Evolutionary conservation across 2,888 invertebrate genomes (phyloP).

Genomic region (Tethea ocularis): DNA sequence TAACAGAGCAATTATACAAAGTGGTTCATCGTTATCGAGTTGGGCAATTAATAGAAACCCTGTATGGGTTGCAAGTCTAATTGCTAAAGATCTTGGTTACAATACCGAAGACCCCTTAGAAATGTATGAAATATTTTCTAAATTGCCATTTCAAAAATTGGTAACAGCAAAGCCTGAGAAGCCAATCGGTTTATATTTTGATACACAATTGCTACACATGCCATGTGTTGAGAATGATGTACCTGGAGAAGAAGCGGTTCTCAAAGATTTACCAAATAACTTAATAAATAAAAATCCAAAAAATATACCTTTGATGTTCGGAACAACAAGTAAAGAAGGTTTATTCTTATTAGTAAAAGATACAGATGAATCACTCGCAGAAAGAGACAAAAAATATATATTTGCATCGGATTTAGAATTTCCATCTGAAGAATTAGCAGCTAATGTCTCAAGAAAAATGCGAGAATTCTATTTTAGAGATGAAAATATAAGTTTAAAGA

Average conservation of each 20-base stretch:
- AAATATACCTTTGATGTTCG: slow-evolving; percentile 56
- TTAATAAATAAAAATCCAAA: slow-evolving; percentile 52
- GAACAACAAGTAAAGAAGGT: slow-evolving; percentile 68
- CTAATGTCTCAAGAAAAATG: slow-evolving; percentile 45
- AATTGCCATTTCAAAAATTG: slow-evolving; percentile 52
- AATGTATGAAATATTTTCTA: slow-evolving; percentile 61
- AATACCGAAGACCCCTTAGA: slow-evolving; percentile 61
- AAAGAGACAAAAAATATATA: slow-evolving; percentile 57
- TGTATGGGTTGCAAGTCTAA: slow-evolving; percentile 58
- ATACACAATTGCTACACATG: slow-evolving; percentile 63
- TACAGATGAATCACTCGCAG: slow-evolving; percentile 42
- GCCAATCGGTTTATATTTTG: slow-evolving; percentile 62
- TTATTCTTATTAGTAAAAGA: slow-evolving; percentile 44
- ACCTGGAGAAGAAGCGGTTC: slow-evolving; percentile 56
- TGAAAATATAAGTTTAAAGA: slow-evolving; percentile 67
- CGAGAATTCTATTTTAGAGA: slow-evolving; percentile 72
- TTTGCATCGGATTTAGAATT: slow-evolving; percentile 72
- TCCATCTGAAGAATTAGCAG: slow-evolving; percentile 53
- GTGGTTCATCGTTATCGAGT: slow-evolving; percentile 65
- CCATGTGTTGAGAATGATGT: slow-evolving; percentile 69
- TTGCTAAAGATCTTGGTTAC: slow-evolving; percentile 63
- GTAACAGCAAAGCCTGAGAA: slow-evolving; percentile 50
- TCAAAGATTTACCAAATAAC: slow-evolving; percentile 68
- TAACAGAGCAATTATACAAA: slow-evolving; percentile 68
- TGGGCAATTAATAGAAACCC: slow-evolving; percentile 72